Evolutionary conservation across 2,888 invertebrate species (phyloP).

Genomic region (Euplexia lucipara): DNA sequence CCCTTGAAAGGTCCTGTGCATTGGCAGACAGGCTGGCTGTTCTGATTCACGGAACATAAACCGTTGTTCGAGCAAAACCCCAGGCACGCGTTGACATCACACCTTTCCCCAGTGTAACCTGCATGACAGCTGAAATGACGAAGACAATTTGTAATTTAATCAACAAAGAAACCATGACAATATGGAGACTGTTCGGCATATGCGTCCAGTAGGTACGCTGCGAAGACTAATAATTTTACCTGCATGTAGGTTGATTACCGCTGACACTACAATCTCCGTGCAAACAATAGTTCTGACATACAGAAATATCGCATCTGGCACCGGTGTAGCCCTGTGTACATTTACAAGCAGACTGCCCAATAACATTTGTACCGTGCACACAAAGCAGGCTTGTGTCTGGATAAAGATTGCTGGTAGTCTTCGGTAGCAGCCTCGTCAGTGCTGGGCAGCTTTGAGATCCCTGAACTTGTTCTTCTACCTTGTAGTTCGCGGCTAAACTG

Average conservation of each 20-base stretch:
- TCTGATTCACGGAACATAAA: not conserved
- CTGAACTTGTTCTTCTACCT: not conserved
- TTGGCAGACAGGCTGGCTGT: not conserved
- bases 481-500: not conserved
- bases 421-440: no score
- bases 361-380: no score
- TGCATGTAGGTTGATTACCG: not conserved
- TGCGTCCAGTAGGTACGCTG: not conserved
- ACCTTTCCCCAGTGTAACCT: not conserved
- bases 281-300: constrained; percentile 10
- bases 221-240: not conserved
- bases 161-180: no score
- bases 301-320: no score
- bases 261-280: constrained; percentile 3
- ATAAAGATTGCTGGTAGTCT: no score
- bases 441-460: not conserved
- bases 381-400: no score
- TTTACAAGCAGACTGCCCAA: no score
- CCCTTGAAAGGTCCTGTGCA: not conserved
- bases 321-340: no score
- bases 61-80: not conserved
- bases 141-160: no score
- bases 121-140: not conserved
- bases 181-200: no score
- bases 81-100: not conserved